A percentile compares a stretch with the other conserved stretches of the same genome.
Conservation (phyloP, 2,113 vertebrate species). For the Monopterus albus region DNA sequence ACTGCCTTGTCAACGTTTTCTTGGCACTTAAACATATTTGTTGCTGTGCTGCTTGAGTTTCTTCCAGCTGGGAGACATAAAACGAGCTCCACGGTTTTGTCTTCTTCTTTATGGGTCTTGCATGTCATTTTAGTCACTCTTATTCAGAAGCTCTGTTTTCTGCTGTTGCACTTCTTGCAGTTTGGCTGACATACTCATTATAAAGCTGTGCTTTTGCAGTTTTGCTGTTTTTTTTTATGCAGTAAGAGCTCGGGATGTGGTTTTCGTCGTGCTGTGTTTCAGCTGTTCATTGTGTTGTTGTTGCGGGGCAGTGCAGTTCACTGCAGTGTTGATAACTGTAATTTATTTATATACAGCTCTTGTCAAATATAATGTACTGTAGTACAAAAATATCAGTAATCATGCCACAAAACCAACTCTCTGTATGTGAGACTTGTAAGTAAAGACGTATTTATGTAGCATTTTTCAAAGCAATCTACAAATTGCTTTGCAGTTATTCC, state of each 20-base stretch:
- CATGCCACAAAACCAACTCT: conserved; percentile 15
- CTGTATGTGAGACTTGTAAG: background rate
- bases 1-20: conserved; percentile 57
- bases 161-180: background rate
- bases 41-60: conserved; percentile 29
- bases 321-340: conserved; percentile 9
- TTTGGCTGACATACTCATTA: conserved; percentile 30
- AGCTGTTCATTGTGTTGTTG: conserved; percentile 43
- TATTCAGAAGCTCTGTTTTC: conserved; percentile 15
- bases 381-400: conserved; percentile 11
- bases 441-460: conserved; percentile 1
- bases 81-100: too few relatives aligned
- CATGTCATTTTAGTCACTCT: conserved; percentile 19
- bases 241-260: conserved; percentile 18
- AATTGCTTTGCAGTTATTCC: too few relatives aligned
- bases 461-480: background rate
- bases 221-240: conserved; percentile 45
- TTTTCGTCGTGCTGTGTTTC: conserved; percentile 37
- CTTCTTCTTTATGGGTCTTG: conserved; percentile 25
- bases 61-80: too few relatives aligned
- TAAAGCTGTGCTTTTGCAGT: conserved; percentile 26
- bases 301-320: conserved; percentile 29
- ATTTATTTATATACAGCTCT: conserved; percentile 38
- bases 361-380: conserved; percentile 9
- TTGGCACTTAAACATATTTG: conserved; percentile 33